Base-by-base conservation (phyloP, 1,140 invertebrate species). In the Wasmannia auropunctata region DNA sequence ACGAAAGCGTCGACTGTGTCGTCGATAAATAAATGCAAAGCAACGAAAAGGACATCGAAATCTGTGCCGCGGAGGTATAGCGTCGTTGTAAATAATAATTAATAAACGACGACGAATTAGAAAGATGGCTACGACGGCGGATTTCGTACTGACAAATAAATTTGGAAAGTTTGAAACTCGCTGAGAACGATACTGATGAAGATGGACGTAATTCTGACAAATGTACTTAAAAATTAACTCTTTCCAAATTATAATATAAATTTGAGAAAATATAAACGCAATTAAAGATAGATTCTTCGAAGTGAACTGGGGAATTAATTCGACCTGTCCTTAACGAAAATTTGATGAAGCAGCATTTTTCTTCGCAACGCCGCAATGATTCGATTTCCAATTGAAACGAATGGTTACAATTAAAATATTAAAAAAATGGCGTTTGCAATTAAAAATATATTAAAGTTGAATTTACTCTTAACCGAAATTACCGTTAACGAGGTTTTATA, bases 11-110 rank as follows among this genome's bases (percentile, higher is more conserved):
- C 34, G 37, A 70, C 77, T 81, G 34, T 37, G 67, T 58, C 49
- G 79, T 60, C 67, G 67, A 83, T 83, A 72, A 83, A 83, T 74
- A 74, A 83, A 74, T 83, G 40, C 28, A 83, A 83, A 83, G 25
- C 51, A 62, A 72, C 65, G 40, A 83, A 83, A 34, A 58, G 7
- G 22, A 54, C 7, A 8, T 3, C 34, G 10, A 31, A 72, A 10
- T 25, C 6, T 10, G 16, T 16, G 22, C 6, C 3, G 14, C 14
- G 10, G 6, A 69, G 6, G 22, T 72, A n/a, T n/a, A 43, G n/a
- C 3, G 14, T 28, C 0, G 25, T 25, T 56, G 51, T 34, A 37
- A 83, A 72, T 46, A 74, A 72, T 11, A 22, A 40, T 6, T 6
- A 37, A 37, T 2, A 16, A 16, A 46, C 16, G 14, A 28, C n/a